Percentiles rank a stretch among this genome's conserved stretches.
Conservation (phyloP, 2,797 vertebrate species). For the Diglossa cyanea region DNA sequence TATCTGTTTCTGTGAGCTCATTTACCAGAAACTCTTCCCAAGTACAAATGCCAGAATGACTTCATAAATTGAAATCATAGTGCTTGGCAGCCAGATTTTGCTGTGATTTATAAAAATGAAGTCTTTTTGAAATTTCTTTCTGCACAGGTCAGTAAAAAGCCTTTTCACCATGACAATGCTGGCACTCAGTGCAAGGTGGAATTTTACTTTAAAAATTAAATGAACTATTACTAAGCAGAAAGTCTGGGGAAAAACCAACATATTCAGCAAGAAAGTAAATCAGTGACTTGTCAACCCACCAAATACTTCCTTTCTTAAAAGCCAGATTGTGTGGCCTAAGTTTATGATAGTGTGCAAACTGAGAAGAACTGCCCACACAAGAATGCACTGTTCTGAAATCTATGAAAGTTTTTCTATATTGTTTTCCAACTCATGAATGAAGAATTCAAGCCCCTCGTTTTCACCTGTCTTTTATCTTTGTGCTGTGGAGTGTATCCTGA, state of each 20-base stretch:
- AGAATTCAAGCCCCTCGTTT: background rate
- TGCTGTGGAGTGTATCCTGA: background rate
- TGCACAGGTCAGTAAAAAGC: background rate
- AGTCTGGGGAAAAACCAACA: background rate
- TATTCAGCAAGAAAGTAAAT: background rate
- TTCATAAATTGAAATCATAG: background rate
- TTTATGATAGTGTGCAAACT: background rate
- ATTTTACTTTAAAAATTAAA: slow-evolving; percentile 6
- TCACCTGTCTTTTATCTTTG: background rate
- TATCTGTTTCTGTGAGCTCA: background rate
- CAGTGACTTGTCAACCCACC: background rate
- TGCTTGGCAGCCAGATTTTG: background rate
- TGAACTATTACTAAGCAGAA: background rate
- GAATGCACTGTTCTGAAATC: background rate
- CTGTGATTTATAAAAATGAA: slow-evolving; percentile 26
- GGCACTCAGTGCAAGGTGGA: background rate
- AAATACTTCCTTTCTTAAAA: background rate
- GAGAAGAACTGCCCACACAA: background rate
- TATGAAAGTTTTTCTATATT: background rate
- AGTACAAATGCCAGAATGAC: background rate
- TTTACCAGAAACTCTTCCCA: background rate
- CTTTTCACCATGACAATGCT: background rate
- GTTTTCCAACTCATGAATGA: background rate
- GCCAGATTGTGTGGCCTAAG: background rate
- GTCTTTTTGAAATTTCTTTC: background rate